phyloP scores from a whole-genome alignment of 2,797 vertebrate genomes.

The Rhadinocentrus ornatus region DNA sequence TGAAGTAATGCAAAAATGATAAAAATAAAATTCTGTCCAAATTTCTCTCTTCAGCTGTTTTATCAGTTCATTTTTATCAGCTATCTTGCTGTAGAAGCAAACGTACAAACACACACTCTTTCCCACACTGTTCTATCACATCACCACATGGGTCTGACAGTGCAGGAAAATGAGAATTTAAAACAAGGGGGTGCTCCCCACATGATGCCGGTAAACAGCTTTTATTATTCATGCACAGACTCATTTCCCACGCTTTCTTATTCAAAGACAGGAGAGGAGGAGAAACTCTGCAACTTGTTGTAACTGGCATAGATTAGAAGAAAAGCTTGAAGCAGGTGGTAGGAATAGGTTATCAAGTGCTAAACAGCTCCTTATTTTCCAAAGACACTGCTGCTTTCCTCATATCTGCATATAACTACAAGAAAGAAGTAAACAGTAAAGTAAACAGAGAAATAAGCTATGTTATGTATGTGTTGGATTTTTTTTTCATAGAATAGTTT shows the following conservation, averaged over 20 bases:
- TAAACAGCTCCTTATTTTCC: conserved; percentile 22
- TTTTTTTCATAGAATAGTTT: not conserved
- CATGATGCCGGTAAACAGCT: conserved; percentile 64
- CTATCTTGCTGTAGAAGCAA: conserved; percentile 17
- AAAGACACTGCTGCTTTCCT: conserved; percentile 32
- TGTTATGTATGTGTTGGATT: not conserved
- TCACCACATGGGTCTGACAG: conserved; percentile 68
- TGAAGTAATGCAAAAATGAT: not conserved
- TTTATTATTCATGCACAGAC: conserved; percentile 75
- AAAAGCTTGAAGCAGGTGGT: conserved; percentile 60
- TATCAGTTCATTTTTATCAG: conserved; percentile 7
- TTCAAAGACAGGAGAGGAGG: conserved; percentile 53
- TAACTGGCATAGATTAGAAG: conserved; percentile 46
- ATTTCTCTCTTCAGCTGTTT: not conserved
- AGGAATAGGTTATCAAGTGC: conserved; percentile 62
- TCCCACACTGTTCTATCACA: conserved; percentile 35
- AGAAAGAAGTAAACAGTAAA: conserved; percentile 14
- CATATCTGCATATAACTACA: conserved; percentile 43
- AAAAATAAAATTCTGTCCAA: too few species aligned
- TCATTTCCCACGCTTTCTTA: conserved; percentile 40
- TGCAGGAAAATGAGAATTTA: conserved; percentile 66
- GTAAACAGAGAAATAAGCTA: conserved; percentile 27
- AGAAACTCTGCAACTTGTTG: conserved; percentile 60
- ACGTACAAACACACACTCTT: not conserved
- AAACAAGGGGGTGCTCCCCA: conserved; percentile 40